These are phyloP conservation scores for Cassiopea andromeda DNA, from an alignment of 30 jellyfish, hydroid and myxozoan genomes.

Conservation along the genomic window DNA sequence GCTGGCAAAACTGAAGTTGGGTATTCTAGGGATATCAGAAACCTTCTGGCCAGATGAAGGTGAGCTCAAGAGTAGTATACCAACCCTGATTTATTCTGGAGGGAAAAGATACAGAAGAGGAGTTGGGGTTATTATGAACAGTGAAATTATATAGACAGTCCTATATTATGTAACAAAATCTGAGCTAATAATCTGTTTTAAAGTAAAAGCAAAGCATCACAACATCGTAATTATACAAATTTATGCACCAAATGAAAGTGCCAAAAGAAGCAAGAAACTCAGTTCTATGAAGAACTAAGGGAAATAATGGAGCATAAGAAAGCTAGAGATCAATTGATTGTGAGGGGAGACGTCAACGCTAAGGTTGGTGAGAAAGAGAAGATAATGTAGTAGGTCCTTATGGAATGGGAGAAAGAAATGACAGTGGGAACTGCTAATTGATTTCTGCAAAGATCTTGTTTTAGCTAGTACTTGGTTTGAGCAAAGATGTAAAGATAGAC, in stretches of 20 bases:
- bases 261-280: not conserved
- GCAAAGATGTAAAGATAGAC: not conserved
- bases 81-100: slow-evolving; percentile 9
- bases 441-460: slow-evolving; percentile 7
- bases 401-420: slow-evolving; percentile 28
- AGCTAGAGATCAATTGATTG: not conserved
- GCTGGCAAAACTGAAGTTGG: not conserved
- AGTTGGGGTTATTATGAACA: slow-evolving; percentile 1
- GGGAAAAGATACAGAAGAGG: slow-evolving; percentile 6
- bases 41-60: slow-evolving; percentile 18
- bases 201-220: not conserved
- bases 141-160: not conserved
- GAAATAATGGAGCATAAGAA: slow-evolving; percentile 5
- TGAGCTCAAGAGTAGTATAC: not conserved
- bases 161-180: not conserved
- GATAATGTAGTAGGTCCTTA: slow-evolving; percentile 5
- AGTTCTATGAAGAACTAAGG: slow-evolving; percentile 6
- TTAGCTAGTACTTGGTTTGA: slow-evolving; percentile 27
- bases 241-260: not conserved
- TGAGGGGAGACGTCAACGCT: slow-evolving; percentile 39
- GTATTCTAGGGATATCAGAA: slow-evolving; percentile 11
- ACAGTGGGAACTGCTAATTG: slow-evolving; percentile 20
- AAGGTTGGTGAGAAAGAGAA: slow-evolving; percentile 5
- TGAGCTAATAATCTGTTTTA: slow-evolving; percentile 10
- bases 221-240: slow-evolving; percentile 2